Base-by-base conservation (phyloP, 2,113 vertebrate genomes). In the Lathamus discolor region DNA sequence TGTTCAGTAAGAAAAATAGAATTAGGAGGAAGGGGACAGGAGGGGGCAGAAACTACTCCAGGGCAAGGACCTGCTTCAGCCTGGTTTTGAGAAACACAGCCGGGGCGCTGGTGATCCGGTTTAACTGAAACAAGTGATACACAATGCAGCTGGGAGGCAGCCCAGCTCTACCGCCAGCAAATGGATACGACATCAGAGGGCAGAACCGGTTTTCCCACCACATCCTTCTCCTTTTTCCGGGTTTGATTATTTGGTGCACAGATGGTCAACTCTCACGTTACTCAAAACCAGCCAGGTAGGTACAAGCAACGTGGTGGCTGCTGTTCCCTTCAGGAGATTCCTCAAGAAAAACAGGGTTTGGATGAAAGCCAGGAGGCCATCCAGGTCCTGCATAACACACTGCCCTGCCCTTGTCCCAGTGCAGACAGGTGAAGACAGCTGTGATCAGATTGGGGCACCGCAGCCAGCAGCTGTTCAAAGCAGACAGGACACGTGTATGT, bases 401-500 rank as follows among this genome's bases (percentile, higher is more conserved):
- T 49, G 72, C 49, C 61, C 74, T 81, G 41, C 66, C 73, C 83
- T 84, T 90, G 91, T 94, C 41, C 70, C 13, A 7, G 39, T 4
- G 84, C 86, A 91, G 43, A 24, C 69, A 95, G 83, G 59, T 91
- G 84, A 54, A 68, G 59, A 73, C 7, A 9, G 54, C 75, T 2
- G 0, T 17, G 63, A 92, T 77, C 72, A 85, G 83, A 66, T 74
- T 54, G 2, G 2, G 63, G 54, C 35, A 25, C 17, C 0, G 2
- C 17, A 88, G 73, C 68, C 73, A 69, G 44, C 52, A 76, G 41
- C 67, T 76, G 67, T 48, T 87, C 59, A 61, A n/a, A 37, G 37
- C 41, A 83, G 75, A 52, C 6, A 0, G 0, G 29, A 74, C 51
- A 69, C 1, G 1, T 33, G 44, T 28, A 44, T 18, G 28, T 8